Conservation (phyloP, 1,140 invertebrate species). For the Delia radicum region DNA sequence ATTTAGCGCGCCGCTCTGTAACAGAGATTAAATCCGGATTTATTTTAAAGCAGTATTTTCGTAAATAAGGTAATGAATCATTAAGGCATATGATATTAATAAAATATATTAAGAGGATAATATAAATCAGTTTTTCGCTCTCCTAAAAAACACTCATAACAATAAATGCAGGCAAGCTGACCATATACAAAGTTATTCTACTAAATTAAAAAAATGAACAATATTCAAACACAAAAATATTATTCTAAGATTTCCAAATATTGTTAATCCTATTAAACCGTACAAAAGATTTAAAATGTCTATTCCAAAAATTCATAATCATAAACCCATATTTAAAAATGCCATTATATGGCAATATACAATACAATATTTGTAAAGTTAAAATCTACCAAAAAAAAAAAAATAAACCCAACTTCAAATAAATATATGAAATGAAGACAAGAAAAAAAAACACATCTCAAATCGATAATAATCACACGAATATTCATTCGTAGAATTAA, state of each 20-base stretch:
- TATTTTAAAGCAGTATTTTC: no score
- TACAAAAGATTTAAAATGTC: conserved; percentile 10
- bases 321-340: conserved; percentile 8
- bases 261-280: conserved; percentile 14
- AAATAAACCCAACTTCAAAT: background rate
- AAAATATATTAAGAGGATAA: no score
- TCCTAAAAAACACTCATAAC: no score
- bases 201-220: no score
- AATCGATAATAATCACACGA: conserved; percentile 55
- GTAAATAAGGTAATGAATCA: no score
- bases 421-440: background rate
- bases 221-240: background rate
- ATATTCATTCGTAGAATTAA: conserved; percentile 51
- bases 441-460: conserved; percentile 26
- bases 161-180: no score
- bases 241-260: background rate
- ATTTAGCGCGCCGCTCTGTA: no score
- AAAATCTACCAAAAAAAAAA: background rate
- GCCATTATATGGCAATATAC: background rate
- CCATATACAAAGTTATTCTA: no score
- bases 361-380: background rate
- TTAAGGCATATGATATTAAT: no score
- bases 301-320: conserved; percentile 18
- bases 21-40: no score
- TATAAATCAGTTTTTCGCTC: no score